Percentiles rank a stretch among this genome's conserved stretches.
Evolutionary conservation across 2,888 invertebrate genomes (phyloP).

Genomic region (Synanthedon tipuliformis): DNA sequence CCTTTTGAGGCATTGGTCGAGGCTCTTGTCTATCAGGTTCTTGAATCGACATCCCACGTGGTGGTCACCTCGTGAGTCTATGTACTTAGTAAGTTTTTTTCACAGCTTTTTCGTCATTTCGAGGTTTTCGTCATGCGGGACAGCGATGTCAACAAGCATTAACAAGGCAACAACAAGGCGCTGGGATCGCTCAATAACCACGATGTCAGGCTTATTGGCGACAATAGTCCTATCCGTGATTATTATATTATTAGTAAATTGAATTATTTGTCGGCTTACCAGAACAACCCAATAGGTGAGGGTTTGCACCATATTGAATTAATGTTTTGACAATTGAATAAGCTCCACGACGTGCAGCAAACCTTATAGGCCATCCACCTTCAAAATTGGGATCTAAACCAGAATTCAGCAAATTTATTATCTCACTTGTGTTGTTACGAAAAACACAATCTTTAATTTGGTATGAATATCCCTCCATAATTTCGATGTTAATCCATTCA

Average conservation of each 20-base stretch:
- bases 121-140: too few species aligned
- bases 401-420: conserved; percentile 30
- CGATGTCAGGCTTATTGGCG: too few species aligned
- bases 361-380: conserved; percentile 55
- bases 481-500: not conserved
- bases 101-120: too few species aligned
- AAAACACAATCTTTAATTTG: conserved; percentile 34
- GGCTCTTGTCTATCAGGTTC: too few species aligned
- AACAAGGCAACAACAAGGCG: too few species aligned
- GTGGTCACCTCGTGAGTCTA: too few species aligned
- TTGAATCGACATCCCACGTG: too few species aligned
- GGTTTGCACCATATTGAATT: conserved; percentile 51
- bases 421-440: conserved; percentile 30
- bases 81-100: too few species aligned
- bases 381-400: conserved; percentile 53
- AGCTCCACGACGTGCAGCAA: conserved; percentile 50
- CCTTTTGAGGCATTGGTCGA: too few species aligned
- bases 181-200: too few species aligned
- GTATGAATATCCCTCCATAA: conserved; percentile 27
- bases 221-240: too few species aligned
- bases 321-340: conserved; percentile 38
- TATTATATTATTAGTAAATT: not conserved
- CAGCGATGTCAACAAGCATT: too few species aligned
- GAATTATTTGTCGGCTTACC: conserved; percentile 25
- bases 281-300: conserved; percentile 47